These are phyloP conservation scores for Gambusia holbrooki DNA, from an alignment of 2,113 vertebrate species.

Conservation along the genomic window DNA sequence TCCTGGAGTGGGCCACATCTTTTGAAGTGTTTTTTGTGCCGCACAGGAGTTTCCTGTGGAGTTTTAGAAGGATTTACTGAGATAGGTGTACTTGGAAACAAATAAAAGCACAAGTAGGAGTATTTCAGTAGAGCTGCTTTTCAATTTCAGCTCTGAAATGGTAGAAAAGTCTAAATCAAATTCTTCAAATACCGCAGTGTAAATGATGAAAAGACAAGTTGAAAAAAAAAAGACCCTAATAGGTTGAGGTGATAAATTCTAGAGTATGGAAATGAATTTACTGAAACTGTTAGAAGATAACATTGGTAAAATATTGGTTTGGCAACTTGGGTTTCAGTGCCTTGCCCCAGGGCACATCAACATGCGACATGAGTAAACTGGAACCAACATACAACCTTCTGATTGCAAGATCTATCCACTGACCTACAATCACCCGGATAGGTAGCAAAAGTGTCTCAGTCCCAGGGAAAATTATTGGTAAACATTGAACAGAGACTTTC, in stretches of 20 bases:
- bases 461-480: neutral
- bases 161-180: neutral
- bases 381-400: too few relatives aligned
- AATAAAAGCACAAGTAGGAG: neutral
- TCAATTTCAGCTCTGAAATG: neutral
- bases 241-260: neutral
- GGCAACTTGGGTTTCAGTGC: too few relatives aligned
- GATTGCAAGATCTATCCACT: too few relatives aligned
- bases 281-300: neutral
- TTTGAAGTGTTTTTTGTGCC: constrained; percentile 17
- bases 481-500: neutral
- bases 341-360: too few relatives aligned
- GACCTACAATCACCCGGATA: neutral
- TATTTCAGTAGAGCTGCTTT: constrained; percentile 7
- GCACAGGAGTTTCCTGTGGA: constrained; percentile 25
- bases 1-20: neutral
- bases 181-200: neutral
- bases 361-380: too few relatives aligned
- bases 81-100: constrained; percentile 44
- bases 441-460: neutral
- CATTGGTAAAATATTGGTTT: neutral
- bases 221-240: neutral
- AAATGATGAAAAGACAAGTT: too few relatives aligned
- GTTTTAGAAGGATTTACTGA: constrained; percentile 24
- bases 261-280: neutral